Evolutionary conservation across 2,797 vertebrate genomes (phyloP).

Genomic region (Acipenser ruthenus): DNA sequence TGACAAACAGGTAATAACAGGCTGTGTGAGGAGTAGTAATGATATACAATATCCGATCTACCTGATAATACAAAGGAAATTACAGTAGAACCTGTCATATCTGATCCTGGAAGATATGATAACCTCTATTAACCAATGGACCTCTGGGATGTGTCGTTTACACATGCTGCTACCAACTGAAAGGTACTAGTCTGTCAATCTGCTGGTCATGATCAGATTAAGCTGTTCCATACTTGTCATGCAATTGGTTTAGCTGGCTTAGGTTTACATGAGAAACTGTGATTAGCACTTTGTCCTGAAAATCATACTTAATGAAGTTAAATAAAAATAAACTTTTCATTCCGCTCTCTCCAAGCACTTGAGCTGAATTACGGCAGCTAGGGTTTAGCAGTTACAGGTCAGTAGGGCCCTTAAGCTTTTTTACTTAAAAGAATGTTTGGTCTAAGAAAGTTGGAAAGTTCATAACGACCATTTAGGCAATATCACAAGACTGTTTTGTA

Average conservation of each 20-base stretch:
- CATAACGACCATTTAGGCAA: conserved; percentile 4
- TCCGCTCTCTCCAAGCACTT: conserved; percentile 15
- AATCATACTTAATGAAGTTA: conserved; percentile 13
- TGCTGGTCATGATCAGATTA: too few species aligned
- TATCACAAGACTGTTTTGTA: conserved; percentile 1
- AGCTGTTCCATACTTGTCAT: background rate
- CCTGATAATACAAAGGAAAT: too few species aligned
- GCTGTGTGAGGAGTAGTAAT: too few species aligned
- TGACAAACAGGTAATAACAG: too few species aligned
- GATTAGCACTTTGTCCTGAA: conserved; percentile 16
- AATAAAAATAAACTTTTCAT: conserved; percentile 4
- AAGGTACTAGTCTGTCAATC: too few species aligned
- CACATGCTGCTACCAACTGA: too few species aligned
- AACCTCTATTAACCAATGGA: too few species aligned
- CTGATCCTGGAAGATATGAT: too few species aligned
- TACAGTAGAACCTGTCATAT: too few species aligned
- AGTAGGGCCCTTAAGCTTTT: background rate
- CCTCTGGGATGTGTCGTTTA: too few species aligned
- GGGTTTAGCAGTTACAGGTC: conserved; percentile 13
- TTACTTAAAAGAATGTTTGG: conserved; percentile 3
- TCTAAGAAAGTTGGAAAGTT: conserved; percentile 4
- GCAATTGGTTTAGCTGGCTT: conserved; percentile 1
- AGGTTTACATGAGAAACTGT: conserved; percentile 12
- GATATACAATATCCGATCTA: too few species aligned
- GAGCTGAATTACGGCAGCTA: conserved; percentile 4